A percentile compares a stretch with the other conserved stretches of the same genome.
phyloP scores from a whole-genome alignment of 2,888 invertebrate genomes.

The Leptopilina drosophilae region DNA sequence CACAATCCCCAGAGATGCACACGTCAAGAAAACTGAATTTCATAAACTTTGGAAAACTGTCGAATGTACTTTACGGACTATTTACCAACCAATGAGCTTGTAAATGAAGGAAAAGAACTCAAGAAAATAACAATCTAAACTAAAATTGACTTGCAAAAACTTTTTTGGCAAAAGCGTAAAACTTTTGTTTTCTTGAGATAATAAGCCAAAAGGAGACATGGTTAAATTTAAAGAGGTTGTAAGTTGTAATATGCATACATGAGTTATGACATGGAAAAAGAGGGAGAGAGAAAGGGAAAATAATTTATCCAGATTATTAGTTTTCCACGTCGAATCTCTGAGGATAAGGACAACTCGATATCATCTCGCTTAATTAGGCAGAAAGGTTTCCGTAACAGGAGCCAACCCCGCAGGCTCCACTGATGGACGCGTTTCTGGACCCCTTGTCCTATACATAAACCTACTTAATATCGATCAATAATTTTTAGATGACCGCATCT shows the following conservation, averaged over 20 bases:
- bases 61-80: slow-evolving; percentile 4
- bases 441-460: slow-evolving; percentile 46
- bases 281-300: not conserved
- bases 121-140: slow-evolving; percentile 15
- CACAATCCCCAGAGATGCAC: no score
- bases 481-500: slow-evolving; percentile 39
- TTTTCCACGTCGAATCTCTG: slow-evolving; percentile 20
- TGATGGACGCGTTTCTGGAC: slow-evolving; percentile 49
- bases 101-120: not conserved
- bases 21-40: not conserved
- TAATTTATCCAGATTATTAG: slow-evolving; percentile 31
- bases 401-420: slow-evolving; percentile 20
- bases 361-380: slow-evolving; percentile 54
- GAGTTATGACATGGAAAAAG: not conserved
- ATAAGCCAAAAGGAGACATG: not conserved
- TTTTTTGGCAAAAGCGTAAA: not conserved
- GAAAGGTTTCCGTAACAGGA: slow-evolving; percentile 48
- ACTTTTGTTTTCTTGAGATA: slow-evolving; percentile 8
- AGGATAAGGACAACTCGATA: slow-evolving; percentile 44
- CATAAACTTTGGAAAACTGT: not conserved
- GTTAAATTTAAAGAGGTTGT: not conserved
- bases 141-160: slow-evolving; percentile 27
- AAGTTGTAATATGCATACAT: slow-evolving; percentile 19
- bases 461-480: slow-evolving; percentile 41
- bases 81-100: not conserved